Conservation (phyloP, 2,797 vertebrate species). For the Propithecus perrieri region DNA sequence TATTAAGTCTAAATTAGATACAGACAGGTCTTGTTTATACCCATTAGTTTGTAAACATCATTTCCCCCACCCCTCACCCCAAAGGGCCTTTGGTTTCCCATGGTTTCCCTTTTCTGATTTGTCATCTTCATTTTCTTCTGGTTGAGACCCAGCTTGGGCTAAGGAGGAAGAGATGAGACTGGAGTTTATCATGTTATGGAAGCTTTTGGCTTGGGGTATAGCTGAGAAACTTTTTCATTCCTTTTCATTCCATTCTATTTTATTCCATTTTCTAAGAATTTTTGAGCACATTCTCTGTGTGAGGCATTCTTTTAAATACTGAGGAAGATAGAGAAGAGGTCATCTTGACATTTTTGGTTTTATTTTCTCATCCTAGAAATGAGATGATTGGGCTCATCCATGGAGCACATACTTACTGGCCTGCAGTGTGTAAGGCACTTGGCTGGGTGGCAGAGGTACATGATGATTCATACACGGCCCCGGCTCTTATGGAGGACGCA, state of each 20-base stretch:
- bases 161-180: background rate
- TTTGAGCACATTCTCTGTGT: background rate
- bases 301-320: background rate
- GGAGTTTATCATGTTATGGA: background rate
- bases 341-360: slow-evolving; percentile 6
- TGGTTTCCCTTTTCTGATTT: background rate
- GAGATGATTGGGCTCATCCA: background rate
- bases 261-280: background rate
- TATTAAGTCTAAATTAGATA: slow-evolving; percentile 81
- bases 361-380: slow-evolving; percentile 8
- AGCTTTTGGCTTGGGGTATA: background rate
- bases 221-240: background rate
- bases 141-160: background rate
- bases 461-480: background rate
- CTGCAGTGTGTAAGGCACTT: background rate
- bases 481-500: background rate
- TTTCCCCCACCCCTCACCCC: background rate
- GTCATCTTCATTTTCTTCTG: slow-evolving; percentile 7
- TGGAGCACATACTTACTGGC: background rate
- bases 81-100: background rate
- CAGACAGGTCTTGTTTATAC: slow-evolving; percentile 78
- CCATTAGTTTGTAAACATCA: slow-evolving; percentile 64
- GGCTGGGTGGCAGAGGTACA: background rate
- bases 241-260: background rate
- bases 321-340: background rate